phyloP scores from a whole-genome alignment of 2,113 vertebrate species.

The Hippopotamus amphibius region DNA sequence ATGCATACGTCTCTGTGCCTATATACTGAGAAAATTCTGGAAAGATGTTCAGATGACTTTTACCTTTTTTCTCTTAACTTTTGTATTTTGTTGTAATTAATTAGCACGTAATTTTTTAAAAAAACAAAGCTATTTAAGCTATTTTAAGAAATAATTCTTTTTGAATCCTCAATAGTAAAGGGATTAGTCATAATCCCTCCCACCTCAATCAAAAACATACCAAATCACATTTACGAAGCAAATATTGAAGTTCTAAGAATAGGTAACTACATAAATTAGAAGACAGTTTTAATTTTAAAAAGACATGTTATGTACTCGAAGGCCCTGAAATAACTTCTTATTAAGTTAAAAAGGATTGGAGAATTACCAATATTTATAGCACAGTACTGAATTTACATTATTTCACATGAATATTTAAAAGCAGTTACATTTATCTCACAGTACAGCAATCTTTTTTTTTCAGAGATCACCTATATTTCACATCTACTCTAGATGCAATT shows the following conservation, averaged over 20 bases:
- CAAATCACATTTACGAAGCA: background rate
- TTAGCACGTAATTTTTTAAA: background rate
- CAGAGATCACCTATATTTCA: background rate
- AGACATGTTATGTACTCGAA: background rate
- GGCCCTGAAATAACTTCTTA: background rate
- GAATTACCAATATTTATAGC: background rate
- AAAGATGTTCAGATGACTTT: background rate
- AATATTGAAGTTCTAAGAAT: constrained; percentile 16
- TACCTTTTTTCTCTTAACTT: background rate
- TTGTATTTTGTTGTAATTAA: constrained; percentile 11
- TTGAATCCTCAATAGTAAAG: background rate
- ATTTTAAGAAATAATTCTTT: constrained; percentile 46
- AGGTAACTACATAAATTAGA: constrained; percentile 23
- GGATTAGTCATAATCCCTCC: constrained; percentile 16
- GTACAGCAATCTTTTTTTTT: background rate
- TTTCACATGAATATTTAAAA: background rate
- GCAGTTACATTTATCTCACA: background rate
- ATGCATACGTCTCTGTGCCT: background rate
- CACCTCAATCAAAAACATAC: background rate
- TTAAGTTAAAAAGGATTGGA: constrained; percentile 10
- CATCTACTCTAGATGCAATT: background rate
- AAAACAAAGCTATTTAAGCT: constrained; percentile 29
- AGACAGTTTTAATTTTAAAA: constrained; percentile 27
- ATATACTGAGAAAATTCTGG: background rate
- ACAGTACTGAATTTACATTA: background rate